Evolutionary conservation across 2,113 vertebrate genomes (phyloP), one percentile per base, ranked within the genome.

Genomic region (Mobula birostris): DNA sequence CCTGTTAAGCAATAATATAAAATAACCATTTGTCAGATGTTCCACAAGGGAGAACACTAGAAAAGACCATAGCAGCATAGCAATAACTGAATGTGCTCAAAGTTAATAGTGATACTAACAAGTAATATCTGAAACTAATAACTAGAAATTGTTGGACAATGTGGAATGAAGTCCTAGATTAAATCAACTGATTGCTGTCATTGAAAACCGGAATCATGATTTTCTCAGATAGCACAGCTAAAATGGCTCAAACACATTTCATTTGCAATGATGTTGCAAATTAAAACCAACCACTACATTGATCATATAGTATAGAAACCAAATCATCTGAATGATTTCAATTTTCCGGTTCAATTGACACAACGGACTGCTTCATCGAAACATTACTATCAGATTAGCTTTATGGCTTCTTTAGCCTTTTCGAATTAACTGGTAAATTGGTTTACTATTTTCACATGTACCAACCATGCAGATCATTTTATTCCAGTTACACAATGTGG

Each of bases 281-380:
- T 21, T 58, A 56, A 56, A 85, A 56, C 48, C 82, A 85, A 19
- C 40, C 21, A 56, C 24, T 48, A 83, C 40, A 83, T 58, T 12
- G 21, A 58, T 8, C 21, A 58, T 85, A 58, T 9, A 85, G n/a
- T 87, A 87, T 87, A 87, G 61, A 63, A 87, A 61, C 58, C 29
- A 85, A 3, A 87, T 29, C 83, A 87, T 29, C 83, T 87, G 56
- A 63, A 27, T 11, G 56, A 87, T 87, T 87, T 87, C 83, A 87
- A 61, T 87, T 56, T 63, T 87, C 56, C 61, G 83, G 56, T n/a
- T 63, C 83, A 87, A 12, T 29, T 87, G 29, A 87, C 83, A 63
- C 21, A 87, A n/a, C 24, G 29, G 83, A 87, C 58, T 61, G 56
- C 56, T 15, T 87, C 83, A 61, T 61, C 21, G 1, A 27, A 87